These are phyloP conservation scores for Actinostola sp. DNA, from an alignment of 92 coral and sea anemone genomes.

Conservation along the genomic window DNA sequence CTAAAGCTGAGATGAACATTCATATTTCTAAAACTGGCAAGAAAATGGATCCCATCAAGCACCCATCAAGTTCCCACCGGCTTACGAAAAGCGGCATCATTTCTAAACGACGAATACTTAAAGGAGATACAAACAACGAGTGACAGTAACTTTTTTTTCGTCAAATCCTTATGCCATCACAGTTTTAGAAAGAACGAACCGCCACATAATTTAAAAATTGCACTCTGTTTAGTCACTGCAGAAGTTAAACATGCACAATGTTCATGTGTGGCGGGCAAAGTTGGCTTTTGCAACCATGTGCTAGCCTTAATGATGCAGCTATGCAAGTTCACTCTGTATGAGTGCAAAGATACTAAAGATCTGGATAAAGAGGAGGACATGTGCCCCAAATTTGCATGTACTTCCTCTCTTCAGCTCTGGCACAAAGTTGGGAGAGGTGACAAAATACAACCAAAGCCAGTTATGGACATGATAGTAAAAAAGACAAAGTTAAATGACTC, in stretches of 20 bases:
- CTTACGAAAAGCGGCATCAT: slow-evolving; percentile 39
- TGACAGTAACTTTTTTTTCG: slow-evolving; percentile 20
- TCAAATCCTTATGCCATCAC: slow-evolving; percentile 24
- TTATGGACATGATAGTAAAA: too few species aligned
- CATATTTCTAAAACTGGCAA: slow-evolving; percentile 53
- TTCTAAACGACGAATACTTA: slow-evolving; percentile 46
- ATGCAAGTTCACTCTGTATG: slow-evolving; percentile 9
- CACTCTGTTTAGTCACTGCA: slow-evolving; percentile 39
- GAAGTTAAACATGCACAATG: slow-evolving; percentile 39
- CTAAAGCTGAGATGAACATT: slow-evolving; percentile 40
- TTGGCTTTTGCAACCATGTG: slow-evolving; percentile 47
- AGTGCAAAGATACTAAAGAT: not conserved
- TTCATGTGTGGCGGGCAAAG: slow-evolving; percentile 56
- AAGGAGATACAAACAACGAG: slow-evolving; percentile 45
- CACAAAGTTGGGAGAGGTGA: too few species aligned
- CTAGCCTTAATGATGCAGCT: slow-evolving; percentile 37
- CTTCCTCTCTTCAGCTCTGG: not conserved
- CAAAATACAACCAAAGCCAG: too few species aligned
- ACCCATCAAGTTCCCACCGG: slow-evolving; percentile 10
- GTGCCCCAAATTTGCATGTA: not conserved
- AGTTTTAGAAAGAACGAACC: slow-evolving; percentile 29
- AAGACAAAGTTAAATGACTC: too few species aligned
- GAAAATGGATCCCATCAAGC: slow-evolving; percentile 17
- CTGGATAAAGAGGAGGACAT: not conserved
- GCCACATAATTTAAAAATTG: slow-evolving; percentile 47